Base-by-base conservation (phyloP, 2,797 vertebrate genomes). In the Neosalanx taihuensis region DNA sequence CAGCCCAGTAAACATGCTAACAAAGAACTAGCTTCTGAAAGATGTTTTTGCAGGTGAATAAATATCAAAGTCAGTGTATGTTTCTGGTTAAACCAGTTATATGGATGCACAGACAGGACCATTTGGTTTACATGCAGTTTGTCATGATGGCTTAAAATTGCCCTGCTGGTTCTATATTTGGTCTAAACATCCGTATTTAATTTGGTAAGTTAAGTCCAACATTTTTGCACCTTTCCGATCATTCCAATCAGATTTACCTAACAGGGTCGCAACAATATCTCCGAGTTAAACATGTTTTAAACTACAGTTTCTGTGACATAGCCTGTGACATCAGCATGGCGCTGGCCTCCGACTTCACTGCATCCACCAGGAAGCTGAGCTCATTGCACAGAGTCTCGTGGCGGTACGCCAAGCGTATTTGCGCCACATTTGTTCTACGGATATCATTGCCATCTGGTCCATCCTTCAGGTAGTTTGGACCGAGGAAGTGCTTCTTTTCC, bases 401-500 rank as follows among this genome's bases (percentile, higher is more conserved):
- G 67, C 97, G 94, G 90, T 94, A 99, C 41, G 97, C 93, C 95
- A 98, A 93, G 66, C 97, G 95, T 89, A 99, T 99, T 82, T 99
- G 96, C 1, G 97, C 96, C 64, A 99, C 97, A 1, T 99, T 99
- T 63, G 97, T 97, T 85, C 93, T 92, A 49, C 91, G 92, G 76
- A 99, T 99, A 76, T 98, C 95, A 3, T 99, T 99, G 61, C 97
- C 97, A 18, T 93, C 92, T 0, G 96, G 97, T 69, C 97, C 97
- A 29, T 96, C 96, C 82, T 95, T 91, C 31, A 94, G 93, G 83
- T 98, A 99, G 89, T 95, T 94, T 69, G 84, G 26, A 10, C 97
- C 97, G 72, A 99, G 78, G 89, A 97, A 99, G 81, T 94, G 93
- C 85, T 96, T 94, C 89, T 99, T 99, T 81, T 99, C 97, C 97